Conservation (phyloP, 1,140 invertebrate species). For the Battus philenor region DNA sequence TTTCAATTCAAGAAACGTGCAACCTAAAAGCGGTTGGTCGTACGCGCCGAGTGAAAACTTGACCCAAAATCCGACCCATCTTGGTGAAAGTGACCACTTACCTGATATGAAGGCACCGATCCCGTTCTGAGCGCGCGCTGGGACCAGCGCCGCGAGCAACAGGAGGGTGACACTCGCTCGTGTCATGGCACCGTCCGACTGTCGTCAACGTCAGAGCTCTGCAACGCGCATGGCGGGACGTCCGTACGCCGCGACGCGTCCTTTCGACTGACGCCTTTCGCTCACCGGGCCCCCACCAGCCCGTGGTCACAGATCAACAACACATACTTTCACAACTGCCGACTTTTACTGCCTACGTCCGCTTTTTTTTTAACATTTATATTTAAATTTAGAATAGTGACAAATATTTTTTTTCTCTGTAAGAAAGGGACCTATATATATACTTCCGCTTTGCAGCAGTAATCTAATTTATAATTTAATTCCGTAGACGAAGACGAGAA, state of each 20-base stretch:
- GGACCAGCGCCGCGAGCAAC: conserved; percentile 1
- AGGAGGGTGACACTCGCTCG: conserved; percentile 10
- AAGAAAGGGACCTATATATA: too few relatives aligned
- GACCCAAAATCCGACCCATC: conserved; percentile 9
- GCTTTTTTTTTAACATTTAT: too few relatives aligned
- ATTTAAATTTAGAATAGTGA: too few relatives aligned
- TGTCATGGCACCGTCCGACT: conserved; percentile 9
- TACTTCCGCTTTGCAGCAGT: too few relatives aligned
- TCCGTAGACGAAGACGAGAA: too few relatives aligned
- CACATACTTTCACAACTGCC: not conserved
- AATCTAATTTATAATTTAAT: too few relatives aligned
- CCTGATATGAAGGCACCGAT: conserved; percentile 11
- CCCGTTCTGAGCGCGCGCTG: conserved; percentile 1
- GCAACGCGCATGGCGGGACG: conserved; percentile 13
- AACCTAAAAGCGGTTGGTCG: conserved; percentile 7
- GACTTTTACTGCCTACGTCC: not conserved
- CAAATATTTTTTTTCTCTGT: too few relatives aligned
- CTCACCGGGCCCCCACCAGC: not conserved
- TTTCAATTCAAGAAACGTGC: conserved; percentile 7
- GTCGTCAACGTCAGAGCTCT: not conserved
- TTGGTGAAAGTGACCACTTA: conserved; percentile 5
- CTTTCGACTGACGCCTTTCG: conserved; percentile 2
- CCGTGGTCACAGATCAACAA: conserved; percentile 6
- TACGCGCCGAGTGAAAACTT: conserved; percentile 7
- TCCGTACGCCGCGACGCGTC: conserved; percentile 11